Percentiles rank a stretch among this genome's conserved stretches.
Evolutionary conservation across 1,140 invertebrate species (phyloP).

Genomic region (Trachymyrmex cornetzi): DNA sequence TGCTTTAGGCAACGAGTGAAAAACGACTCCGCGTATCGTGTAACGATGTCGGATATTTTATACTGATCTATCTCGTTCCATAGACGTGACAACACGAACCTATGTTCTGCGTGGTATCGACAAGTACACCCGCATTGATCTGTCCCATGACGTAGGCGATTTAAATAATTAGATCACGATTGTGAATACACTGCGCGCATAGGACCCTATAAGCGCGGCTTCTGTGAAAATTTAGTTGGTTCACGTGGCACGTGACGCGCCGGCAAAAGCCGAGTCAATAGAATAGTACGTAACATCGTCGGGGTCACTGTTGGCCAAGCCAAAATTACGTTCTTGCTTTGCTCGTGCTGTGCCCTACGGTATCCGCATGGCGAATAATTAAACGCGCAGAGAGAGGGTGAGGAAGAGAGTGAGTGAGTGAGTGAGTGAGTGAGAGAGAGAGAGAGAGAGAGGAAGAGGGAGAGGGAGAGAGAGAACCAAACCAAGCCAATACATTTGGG

Average conservation of each 20-base stretch:
- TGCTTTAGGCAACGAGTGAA: background rate
- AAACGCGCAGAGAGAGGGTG: slow-evolving; percentile 20
- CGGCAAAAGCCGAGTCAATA: slow-evolving; percentile 46
- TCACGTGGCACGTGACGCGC: slow-evolving; percentile 34
- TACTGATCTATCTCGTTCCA: background rate
- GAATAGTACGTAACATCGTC: slow-evolving; percentile 41
- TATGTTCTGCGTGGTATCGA: background rate
- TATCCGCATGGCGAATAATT: slow-evolving; percentile 57
- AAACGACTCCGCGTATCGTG: background rate
- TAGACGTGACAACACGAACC: background rate
- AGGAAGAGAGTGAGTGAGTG: too few relatives aligned
- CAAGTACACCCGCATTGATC: slow-evolving; percentile 37
- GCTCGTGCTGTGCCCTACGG: slow-evolving; percentile 11
- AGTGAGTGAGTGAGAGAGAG: background rate
- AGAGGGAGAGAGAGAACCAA: too few relatives aligned
- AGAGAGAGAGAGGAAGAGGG: too few relatives aligned
- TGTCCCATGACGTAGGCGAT: slow-evolving; percentile 25
- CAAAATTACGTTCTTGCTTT: slow-evolving; percentile 55
- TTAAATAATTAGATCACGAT: slow-evolving; percentile 60
- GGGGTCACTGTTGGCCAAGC: slow-evolving; percentile 23
- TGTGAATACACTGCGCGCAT: slow-evolving; percentile 10
- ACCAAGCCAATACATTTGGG: slow-evolving; percentile 37
- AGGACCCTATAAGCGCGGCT: slow-evolving; percentile 12
- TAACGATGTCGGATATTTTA: background rate
- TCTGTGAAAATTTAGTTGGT: slow-evolving; percentile 45